These are phyloP conservation scores for Amorpha juglandis DNA, from an alignment of 2,888 invertebrate genomes.

Conservation along the genomic window DNA sequence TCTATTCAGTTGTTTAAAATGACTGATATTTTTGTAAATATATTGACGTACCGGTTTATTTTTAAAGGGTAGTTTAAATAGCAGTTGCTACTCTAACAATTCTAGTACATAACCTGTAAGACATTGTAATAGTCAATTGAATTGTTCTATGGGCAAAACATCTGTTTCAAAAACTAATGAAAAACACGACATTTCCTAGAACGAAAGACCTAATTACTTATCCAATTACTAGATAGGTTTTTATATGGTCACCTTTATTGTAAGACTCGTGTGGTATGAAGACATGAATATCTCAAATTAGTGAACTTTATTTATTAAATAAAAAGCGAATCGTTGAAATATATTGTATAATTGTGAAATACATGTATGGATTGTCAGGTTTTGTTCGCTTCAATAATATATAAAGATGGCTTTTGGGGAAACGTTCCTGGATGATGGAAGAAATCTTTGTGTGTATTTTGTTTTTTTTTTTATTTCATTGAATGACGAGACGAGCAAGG, in stretches of 20 bases:
- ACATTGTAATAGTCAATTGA: background rate
- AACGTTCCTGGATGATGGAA: too few species aligned
- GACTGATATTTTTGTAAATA: too few species aligned
- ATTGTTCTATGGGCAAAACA: background rate
- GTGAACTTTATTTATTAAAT: constrained; percentile 2
- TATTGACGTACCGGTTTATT: too few species aligned
- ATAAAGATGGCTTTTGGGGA: background rate
- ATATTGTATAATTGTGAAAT: background rate
- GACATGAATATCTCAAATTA: background rate
- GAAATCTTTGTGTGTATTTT: too few species aligned
- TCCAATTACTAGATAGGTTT: constrained; percentile 16
- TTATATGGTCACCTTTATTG: background rate
- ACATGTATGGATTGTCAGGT: background rate
- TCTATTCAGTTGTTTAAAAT: too few species aligned
- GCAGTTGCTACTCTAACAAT: too few species aligned
- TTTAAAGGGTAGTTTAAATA: too few species aligned
- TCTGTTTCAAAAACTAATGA: background rate
- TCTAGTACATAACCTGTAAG: background rate
- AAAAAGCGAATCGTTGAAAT: background rate
- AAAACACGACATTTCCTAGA: constrained; percentile 11
- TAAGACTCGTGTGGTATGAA: background rate
- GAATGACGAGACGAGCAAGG: too few species aligned
- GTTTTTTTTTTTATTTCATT: too few species aligned
- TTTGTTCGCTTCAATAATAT: background rate
- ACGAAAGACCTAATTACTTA: background rate